Evolutionary conservation across 2,113 vertebrate species (phyloP), one percentile per base, ranked within the genome.

Genomic region (Pan troglodytes): DNA sequence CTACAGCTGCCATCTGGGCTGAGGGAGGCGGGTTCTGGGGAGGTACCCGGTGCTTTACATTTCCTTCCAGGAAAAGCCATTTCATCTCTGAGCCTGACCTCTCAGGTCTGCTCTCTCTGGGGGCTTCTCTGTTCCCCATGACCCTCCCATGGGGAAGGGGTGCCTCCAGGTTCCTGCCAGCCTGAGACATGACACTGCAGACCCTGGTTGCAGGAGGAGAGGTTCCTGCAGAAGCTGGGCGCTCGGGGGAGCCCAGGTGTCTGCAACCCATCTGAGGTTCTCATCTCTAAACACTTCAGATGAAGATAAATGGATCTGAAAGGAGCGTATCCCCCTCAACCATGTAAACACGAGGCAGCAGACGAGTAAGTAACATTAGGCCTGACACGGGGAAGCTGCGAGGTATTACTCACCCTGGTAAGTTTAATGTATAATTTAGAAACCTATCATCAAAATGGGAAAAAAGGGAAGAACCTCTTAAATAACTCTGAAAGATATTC

Each of bases 381-480:
- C 88, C 97, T 98, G 98, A 98, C 98, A 78, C 1, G 0, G 67
- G 94, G 97, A 98, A 95, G 98, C 98, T 97, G 98, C 35, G 97
- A 98, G 98, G 98, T 97, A 98, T 98, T 97, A 97, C 98, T 98
- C 98, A 98, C 97, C 93, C 98, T 97, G 98, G 86, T 98, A 97
- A 97, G 98, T 98, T 98, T 98, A 98, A 98, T 98, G 98, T 98
- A 97, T 98, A 98, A 98, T 98, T 99, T 98, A 99, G 98, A 98
- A 98, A 98, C 97, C 97, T 98, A 98, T 98, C 98, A 98, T 98
- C 98, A 97, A 95, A 97, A 98, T 88, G 97, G 98, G 98, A 96
- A 84, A 95, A 97, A 97, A 90, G 84, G 81, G 79, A 98, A 93
- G 97, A 96, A 79, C 92, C 97, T 98, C 98, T 96, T 97, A 97